These are phyloP conservation scores for Drosophila tani DNA, from an alignment of 1,140 invertebrate genomes.

Conservation along the genomic window DNA sequence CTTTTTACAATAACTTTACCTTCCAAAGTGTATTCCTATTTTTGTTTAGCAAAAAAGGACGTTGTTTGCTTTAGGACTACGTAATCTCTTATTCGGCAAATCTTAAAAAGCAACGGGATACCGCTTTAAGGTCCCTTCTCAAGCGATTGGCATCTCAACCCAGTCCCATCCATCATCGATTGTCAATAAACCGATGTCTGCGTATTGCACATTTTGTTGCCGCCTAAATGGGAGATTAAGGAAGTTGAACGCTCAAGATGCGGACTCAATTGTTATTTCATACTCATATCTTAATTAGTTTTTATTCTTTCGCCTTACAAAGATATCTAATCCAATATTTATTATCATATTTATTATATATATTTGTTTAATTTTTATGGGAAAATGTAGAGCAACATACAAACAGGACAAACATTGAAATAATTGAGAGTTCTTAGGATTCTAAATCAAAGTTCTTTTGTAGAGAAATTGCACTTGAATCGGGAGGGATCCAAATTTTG, in stretches of 20 bases:
- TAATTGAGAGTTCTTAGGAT: conserved; percentile 46
- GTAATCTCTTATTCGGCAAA: conserved; percentile 22
- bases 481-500: conserved; percentile 53
- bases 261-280: conserved; percentile 31
- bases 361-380: conserved; percentile 55
- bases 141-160: conserved; percentile 9
- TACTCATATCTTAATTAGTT: conserved; percentile 61
- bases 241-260: conserved; percentile 14
- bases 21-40: neutral
- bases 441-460: conserved; percentile 39
- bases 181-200: conserved; percentile 42
- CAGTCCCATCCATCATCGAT: conserved; percentile 60
- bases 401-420: conserved; percentile 79
- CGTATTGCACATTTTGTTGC: conserved; percentile 20
- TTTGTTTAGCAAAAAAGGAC: neutral
- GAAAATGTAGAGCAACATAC: conserved; percentile 72
- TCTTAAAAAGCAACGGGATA: conserved; percentile 32
- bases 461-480: conserved; percentile 60
- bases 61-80: conserved; percentile 3
- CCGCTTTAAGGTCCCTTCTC: conserved; percentile 22
- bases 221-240: conserved; percentile 28
- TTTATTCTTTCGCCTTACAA: conserved; percentile 59
- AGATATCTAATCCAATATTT: conserved; percentile 49
- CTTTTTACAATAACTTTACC: neutral
- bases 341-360: conserved; percentile 52